A percentile compares a stretch with the other conserved stretches of the same genome.
Conservation (phyloP, 2,113 vertebrate species). For the Haplotaxodon microlepis region DNA sequence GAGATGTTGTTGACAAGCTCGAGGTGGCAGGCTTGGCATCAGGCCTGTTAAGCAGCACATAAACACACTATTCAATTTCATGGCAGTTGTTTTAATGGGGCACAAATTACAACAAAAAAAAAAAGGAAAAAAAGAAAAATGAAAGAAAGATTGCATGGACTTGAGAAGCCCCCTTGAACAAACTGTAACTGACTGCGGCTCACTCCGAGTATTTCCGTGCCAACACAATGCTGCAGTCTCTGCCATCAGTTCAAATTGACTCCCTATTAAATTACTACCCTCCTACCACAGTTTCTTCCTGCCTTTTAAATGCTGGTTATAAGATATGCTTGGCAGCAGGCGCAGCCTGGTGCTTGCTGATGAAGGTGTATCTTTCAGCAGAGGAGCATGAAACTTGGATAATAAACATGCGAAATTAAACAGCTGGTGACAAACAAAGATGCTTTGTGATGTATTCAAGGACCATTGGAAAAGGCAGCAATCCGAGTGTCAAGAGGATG, state of each 20-base stretch:
- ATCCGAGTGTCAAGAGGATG: not conserved
- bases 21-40: conserved; percentile 27
- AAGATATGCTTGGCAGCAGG: conserved; percentile 36
- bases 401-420: conserved; percentile 31
- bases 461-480: not conserved
- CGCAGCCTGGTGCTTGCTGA: not conserved
- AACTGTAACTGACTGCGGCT: conserved; percentile 24
- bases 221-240: conserved; percentile 30
- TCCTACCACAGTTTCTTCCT: conserved; percentile 25
- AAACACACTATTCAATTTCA: conserved; percentile 56
- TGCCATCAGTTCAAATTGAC: conserved; percentile 29
- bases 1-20: conserved; percentile 29
- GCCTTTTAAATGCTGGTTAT: conserved; percentile 46
- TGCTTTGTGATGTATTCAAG: not conserved
- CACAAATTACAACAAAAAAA: not conserved
- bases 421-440: not conserved
- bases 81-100: conserved; percentile 40
- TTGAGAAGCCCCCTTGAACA: conserved; percentile 18
- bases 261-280: conserved; percentile 48
- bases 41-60: conserved; percentile 12
- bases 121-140: not conserved
- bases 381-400: conserved; percentile 6
- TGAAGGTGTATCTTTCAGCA: not conserved
- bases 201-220: not conserved
- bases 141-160: not conserved